Base-by-base conservation (phyloP, 2,888 invertebrate species). In the Scaptomyza flava region DNA sequence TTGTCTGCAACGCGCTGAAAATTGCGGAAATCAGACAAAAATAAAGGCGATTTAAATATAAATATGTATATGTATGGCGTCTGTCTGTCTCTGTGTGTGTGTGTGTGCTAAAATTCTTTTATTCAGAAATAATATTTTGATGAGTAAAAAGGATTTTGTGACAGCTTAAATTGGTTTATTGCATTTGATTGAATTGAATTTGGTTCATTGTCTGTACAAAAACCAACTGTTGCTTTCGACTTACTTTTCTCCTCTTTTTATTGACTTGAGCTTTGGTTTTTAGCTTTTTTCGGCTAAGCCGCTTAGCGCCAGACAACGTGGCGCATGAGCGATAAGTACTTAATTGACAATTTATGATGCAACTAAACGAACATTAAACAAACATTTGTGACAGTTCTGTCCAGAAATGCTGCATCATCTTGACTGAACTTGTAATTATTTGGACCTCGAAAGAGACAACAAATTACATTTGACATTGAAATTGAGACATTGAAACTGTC, bases 91-190 rank as follows among this genome's bases (percentile, higher is more conserved):
- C 43, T n/a, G 20, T 42, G 34, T 46, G 45, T 33, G 33, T 9
- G 33, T 33, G 14, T 38, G 36, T 38, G n/a, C n/a, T 23, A 23
- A 23, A 4, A 23, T 27, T 27, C 27, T 27, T 27, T 38, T 38
- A 48, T 42, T 36, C 31, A 52, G 63, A 36, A 65, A 61, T 73
- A 66, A 74, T 74, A 74, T 70, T 74, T 59, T 70, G 27, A 56
- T 58, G 66, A 68, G 71, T 43, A 70, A 69, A 77, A 67, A 47
- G 81, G 72, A 85, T 81, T 85, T 73, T 52, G 64, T 54, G 71
- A 66, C 61, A 75, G 86, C 81, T 85, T 69, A 76, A 54, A 53
- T 77, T 68, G 85, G 70, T 67, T 80, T 77, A 71, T 75, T 73
- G 70, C 72, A 67, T 77, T 73, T 73, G 72, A 82, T 80, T 85